Conservation (phyloP, 2,797 vertebrate species). For the Manis crassicaudata region DNA sequence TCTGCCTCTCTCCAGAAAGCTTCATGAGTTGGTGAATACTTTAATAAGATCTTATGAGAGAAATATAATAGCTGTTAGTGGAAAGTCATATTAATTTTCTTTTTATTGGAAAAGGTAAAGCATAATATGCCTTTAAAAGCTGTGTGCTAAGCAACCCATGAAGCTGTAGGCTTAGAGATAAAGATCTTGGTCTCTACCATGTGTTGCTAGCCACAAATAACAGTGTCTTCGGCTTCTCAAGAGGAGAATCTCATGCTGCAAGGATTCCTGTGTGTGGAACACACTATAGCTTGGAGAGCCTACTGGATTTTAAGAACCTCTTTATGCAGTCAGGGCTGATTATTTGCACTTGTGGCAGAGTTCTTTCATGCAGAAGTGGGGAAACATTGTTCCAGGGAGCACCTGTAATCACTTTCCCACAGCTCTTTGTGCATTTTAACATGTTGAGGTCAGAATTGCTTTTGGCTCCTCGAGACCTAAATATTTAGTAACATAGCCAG, state of each 20-base stretch:
- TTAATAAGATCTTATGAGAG: conserved; percentile 36
- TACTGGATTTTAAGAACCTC: neutral
- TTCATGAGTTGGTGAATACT: conserved; percentile 25
- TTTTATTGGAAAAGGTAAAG: conserved; percentile 41
- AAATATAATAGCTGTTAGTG: neutral
- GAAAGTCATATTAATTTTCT: conserved; percentile 38
- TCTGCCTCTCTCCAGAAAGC: conserved; percentile 27
- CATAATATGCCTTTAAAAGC: conserved; percentile 13
- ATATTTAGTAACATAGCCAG: conserved; percentile 8
- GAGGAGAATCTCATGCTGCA: neutral
- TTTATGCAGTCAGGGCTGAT: neutral
- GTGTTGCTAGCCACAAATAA: neutral
- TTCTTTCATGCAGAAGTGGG: neutral
- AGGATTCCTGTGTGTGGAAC: neutral
- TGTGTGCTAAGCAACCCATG: neutral
- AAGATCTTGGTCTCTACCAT: neutral
- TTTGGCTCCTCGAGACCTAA: conserved; percentile 18
- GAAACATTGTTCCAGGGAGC: conserved; percentile 17
- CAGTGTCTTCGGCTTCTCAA: neutral
- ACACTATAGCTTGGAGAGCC: neutral
- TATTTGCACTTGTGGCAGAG: neutral
- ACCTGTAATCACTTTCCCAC: conserved; percentile 54
- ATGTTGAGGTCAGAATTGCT: conserved; percentile 53
- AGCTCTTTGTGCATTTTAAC: neutral
- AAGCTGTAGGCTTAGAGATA: neutral